These are phyloP conservation scores for Caenorhabditis zanzibari DNA, from an alignment of 2,888 invertebrate species.

Conservation along the genomic window DNA sequence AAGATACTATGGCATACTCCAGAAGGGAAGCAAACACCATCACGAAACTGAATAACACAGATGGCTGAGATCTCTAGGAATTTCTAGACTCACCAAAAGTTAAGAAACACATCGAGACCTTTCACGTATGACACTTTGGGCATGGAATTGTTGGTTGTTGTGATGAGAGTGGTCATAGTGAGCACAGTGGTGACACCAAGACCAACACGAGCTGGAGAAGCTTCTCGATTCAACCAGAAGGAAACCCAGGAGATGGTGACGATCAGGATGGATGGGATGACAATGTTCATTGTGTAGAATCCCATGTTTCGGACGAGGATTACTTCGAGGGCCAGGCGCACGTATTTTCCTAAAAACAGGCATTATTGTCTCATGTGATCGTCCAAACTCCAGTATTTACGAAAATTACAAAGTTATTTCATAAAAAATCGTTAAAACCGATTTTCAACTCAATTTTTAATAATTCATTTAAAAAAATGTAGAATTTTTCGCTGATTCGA, in stretches of 20 bases:
- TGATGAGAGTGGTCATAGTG: conserved; percentile 85
- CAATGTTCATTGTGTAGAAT: conserved; percentile 91
- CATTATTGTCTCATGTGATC: background rate
- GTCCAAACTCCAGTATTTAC: too few relatives aligned
- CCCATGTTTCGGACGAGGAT: conserved; percentile 95
- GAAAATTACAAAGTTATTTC: too few relatives aligned
- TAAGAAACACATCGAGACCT: conserved; percentile 82
- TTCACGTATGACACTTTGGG: conserved; percentile 99
- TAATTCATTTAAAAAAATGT: too few relatives aligned
- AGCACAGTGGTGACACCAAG: conserved; percentile 86
- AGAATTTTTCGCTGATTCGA: too few relatives aligned
- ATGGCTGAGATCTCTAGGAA: background rate
- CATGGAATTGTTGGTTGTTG: conserved; percentile 88
- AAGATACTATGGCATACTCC: conserved; percentile 98
- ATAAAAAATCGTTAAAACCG: too few relatives aligned
- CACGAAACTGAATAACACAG: conserved; percentile 75
- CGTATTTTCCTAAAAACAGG: conserved; percentile 83
- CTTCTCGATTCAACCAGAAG: conserved; percentile 83
- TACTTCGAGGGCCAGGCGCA: conserved; percentile 83
- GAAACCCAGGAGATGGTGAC: conserved; percentile 83
- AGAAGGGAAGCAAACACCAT: conserved; percentile 89
- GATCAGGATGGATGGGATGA: conserved; percentile 79
- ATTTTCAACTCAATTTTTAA: too few relatives aligned
- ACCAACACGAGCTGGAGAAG: conserved; percentile 82
- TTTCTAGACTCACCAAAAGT: conserved; percentile 75